phyloP scores from a whole-genome alignment of 2,797 vertebrate genomes.

The Pogonophryne albipinna region DNA sequence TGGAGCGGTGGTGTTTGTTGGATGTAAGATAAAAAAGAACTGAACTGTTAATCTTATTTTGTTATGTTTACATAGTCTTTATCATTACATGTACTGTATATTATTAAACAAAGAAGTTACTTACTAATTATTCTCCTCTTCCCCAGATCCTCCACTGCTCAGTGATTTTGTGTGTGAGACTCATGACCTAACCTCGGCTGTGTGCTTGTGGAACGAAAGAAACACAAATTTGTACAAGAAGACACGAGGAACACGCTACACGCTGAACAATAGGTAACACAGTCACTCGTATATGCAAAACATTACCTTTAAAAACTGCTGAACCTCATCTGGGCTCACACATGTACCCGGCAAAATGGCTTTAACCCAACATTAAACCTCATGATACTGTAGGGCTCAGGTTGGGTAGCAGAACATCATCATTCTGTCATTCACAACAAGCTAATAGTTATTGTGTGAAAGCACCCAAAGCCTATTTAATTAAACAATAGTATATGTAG shows the following conservation, averaged over 20 bases:
- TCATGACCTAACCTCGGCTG: conserved; percentile 73
- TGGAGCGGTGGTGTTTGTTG: conserved; percentile 82
- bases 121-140: conserved; percentile 8
- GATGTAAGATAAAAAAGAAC: conserved; percentile 78
- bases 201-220: conserved; percentile 78
- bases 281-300: background rate
- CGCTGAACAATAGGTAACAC: conserved; percentile 79
- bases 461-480: background rate
- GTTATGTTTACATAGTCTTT: background rate
- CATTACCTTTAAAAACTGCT: background rate
- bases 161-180: conserved; percentile 82
- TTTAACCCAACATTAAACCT: conserved; percentile 9
- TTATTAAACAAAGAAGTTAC: background rate
- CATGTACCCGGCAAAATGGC: background rate
- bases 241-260: conserved; percentile 65
- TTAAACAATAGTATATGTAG: background rate
- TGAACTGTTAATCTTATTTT: background rate
- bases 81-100: background rate
- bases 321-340: background rate
- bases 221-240: conserved; percentile 64
- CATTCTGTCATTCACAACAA: no score
- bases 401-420: background rate
- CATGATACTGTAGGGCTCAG: background rate
- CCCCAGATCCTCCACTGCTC: conserved; percentile 80
- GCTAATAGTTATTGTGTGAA: background rate